Percentiles rank a stretch among this genome's conserved stretches.
Evolutionary conservation across 2,888 invertebrate species (phyloP).

Genomic region (Prosopocoilus inquinatus): DNA sequence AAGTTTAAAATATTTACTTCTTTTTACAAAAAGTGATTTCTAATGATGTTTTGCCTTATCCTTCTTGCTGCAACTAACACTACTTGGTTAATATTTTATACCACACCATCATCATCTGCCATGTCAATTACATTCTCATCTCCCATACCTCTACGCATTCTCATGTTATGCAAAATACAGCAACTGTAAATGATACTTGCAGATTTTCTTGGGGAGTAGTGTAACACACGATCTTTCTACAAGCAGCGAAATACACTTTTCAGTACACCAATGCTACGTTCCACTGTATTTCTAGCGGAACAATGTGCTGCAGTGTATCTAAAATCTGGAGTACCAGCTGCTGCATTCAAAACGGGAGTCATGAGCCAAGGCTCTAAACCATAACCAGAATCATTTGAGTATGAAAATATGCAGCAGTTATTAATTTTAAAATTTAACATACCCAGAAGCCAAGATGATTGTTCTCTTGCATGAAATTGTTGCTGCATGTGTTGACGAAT

Average conservation of each 20-base stretch:
- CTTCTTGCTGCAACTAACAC: not conserved
- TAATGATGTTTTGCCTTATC: too few species aligned
- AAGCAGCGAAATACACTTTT: conserved; percentile 4
- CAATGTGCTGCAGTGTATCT: conserved; percentile 9
- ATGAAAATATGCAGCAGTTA: too few species aligned
- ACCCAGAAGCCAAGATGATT: conserved; percentile 4
- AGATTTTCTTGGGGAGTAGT: not conserved
- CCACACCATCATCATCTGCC: not conserved
- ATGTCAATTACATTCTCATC: not conserved
- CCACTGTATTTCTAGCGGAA: conserved; percentile 8
- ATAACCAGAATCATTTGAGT: conserved; percentile 16
- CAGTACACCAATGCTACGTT: not conserved
- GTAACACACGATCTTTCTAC: not conserved
- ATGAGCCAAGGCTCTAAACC: conserved; percentile 14
- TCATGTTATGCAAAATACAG: not conserved
- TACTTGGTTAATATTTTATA: too few species aligned
- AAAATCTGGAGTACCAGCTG: conserved; percentile 10
- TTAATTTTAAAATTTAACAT: not conserved
- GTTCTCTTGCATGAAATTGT: not conserved
- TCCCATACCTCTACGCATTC: not conserved
- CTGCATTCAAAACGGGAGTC: conserved; percentile 12
- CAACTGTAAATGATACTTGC: not conserved
- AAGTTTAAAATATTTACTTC: too few species aligned
- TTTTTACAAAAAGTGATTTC: too few species aligned
- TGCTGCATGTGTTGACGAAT: not conserved